Conservation (phyloP, 2,888 invertebrate genomes). For the Archaeoteleia sp. region DNA sequence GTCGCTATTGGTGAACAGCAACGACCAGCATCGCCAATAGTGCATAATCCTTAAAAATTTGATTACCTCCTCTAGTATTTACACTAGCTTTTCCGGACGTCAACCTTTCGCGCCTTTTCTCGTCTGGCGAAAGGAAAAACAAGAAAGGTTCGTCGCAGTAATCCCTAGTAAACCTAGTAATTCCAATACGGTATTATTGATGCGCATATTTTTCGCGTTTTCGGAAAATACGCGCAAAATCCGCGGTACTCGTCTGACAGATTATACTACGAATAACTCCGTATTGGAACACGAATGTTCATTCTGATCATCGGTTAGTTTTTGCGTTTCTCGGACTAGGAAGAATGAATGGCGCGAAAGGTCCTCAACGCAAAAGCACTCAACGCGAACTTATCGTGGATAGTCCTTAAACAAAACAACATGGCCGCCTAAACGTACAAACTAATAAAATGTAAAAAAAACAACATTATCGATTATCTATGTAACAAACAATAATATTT, state of each 20-base stretch:
- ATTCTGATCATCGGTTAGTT: constrained; percentile 3
- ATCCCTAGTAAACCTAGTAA: too few relatives aligned
- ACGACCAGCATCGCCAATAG: constrained; percentile 74
- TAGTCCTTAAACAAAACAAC: constrained; percentile 70
- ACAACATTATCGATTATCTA: constrained; percentile 74
- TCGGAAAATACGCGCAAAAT: too few relatives aligned
- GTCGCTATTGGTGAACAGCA: constrained; percentile 72
- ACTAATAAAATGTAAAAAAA: constrained; percentile 75
- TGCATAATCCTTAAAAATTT: constrained; percentile 58
- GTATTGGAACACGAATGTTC: background rate
- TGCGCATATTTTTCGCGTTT: too few relatives aligned
- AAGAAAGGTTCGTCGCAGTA: background rate
- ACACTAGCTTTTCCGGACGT: constrained; percentile 55
- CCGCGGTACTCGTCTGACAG: too few relatives aligned
- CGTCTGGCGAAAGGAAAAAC: constrained; percentile 20
- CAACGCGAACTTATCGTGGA: constrained; percentile 58
- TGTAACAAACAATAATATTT: constrained; percentile 75
- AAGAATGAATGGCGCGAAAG: constrained; percentile 15
- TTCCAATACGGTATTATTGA: too few relatives aligned
- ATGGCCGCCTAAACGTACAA: constrained; percentile 72
- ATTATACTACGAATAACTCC: too few relatives aligned
- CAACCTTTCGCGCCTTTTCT: constrained; percentile 14
- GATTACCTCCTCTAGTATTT: constrained; percentile 59
- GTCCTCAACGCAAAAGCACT: constrained; percentile 3
- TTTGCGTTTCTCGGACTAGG: constrained; percentile 24